A percentile compares a stretch with the other conserved stretches of the same genome.
Evolutionary conservation across 2,113 vertebrate genomes (phyloP).

Genomic region (Gracilinanus agilis): DNA sequence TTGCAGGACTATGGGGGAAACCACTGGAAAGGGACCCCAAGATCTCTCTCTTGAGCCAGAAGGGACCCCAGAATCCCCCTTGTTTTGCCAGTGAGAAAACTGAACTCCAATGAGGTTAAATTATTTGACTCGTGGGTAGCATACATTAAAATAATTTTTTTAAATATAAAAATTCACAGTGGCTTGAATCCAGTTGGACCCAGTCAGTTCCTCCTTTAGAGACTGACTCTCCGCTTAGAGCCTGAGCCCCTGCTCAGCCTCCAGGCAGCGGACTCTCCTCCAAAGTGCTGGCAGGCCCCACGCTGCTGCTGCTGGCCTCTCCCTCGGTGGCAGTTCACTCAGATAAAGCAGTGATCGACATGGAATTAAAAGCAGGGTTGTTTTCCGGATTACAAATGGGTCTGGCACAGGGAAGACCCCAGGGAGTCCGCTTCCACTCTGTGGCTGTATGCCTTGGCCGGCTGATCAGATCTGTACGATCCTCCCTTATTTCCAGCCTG

Average conservation of each 20-base stretch:
- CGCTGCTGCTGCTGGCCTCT: constrained; percentile 29
- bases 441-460: background rate
- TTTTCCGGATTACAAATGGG: constrained; percentile 50
- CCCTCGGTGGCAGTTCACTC: background rate
- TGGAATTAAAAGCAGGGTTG: constrained; percentile 19
- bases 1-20: background rate
- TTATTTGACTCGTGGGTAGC: background rate
- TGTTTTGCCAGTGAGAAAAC: background rate
- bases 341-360: constrained; percentile 2
- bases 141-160: constrained; percentile 7
- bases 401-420: background rate
- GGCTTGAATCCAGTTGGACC: background rate
- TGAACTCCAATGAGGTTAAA: background rate
- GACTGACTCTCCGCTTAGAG: background rate
- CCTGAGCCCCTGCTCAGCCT: background rate
- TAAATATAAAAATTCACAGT: background rate
- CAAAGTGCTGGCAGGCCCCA: background rate
- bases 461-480: background rate
- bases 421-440: background rate
- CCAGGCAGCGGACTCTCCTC: background rate
- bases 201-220: background rate
- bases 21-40: background rate
- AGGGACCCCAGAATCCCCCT: background rate
- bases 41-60: background rate
- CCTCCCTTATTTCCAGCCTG: background rate